Evolutionary conservation across 2,888 invertebrate genomes (phyloP), one percentile per base, ranked within the genome.

Genomic region (Melitaea athalia): DNA sequence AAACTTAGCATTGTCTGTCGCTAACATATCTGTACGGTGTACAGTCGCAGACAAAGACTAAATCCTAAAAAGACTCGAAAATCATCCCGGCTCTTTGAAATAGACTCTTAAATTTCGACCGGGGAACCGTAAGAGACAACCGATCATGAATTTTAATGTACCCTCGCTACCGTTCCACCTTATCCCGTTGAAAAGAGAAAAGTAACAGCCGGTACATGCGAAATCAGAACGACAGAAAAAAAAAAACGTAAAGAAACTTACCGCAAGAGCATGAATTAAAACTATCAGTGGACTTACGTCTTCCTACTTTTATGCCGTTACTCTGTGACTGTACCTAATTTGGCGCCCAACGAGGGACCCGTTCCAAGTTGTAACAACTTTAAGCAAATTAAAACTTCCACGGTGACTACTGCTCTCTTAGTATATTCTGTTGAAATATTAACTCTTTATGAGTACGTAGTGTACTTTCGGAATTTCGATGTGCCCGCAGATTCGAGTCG

Each of bases 361-460:
- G 89, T 89, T 91, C 89, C 86, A 90, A 91, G 82, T 91, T 88
- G 89, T 87, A 88, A 89, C 91, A 91, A 92, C 86, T 92, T 89
- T 88, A 92, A 92, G 89, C 92, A 91, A 92, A 92, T 92, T 92
- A 92, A 92, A 92, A 92, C 87, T 92, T 92, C 80, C 77, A 76
- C 81, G 81, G 85, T 87, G 89, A 88, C 90, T 89, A 91, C 89
- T 87, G 90, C 86, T 86, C 84, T 84, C 86, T 91, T 87, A 87
- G 89, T 89, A 85, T 84, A 84, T 78, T 79, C 81, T 77, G 80
- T 81, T 92, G 87, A 91, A 92, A 92, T 92, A 92, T 92, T 92
- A 92, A 92, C 89, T 92, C 90, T 88, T 92, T 88, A 88, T 86
- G 87, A 83, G 85, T 80, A 84, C 83, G 86, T 83, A 87, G 83